Evolutionary conservation across 2,113 vertebrate genomes (phyloP).

Genomic region (Bambusicola thoracicus): DNA sequence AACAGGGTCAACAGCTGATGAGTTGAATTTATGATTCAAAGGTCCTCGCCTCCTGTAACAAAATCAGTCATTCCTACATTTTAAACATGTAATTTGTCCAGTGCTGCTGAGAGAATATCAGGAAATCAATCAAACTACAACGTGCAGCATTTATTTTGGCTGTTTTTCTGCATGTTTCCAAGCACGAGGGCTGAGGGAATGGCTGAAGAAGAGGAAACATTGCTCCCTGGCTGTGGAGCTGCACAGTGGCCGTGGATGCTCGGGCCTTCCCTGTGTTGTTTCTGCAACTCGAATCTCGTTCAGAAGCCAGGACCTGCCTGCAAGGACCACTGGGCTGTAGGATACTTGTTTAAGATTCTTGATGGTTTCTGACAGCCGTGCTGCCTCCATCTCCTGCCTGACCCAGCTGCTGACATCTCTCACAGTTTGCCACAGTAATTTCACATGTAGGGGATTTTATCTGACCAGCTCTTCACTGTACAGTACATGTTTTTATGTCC

Average conservation of each 20-base stretch:
- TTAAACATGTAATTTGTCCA: background rate
- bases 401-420: background rate
- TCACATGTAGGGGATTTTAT: background rate
- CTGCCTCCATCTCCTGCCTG: background rate
- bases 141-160: fast-evolving
- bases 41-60: background rate
- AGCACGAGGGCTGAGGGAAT: background rate
- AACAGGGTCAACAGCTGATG: background rate
- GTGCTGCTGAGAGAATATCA: background rate
- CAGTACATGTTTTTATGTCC: background rate
- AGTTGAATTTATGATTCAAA: background rate
- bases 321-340: background rate
- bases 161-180: background rate
- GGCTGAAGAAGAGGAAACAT: background rate
- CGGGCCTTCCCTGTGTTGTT: background rate
- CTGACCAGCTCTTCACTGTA: background rate
- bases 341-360: background rate
- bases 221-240: background rate
- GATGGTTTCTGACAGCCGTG: background rate
- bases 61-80: background rate
- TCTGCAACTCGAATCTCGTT: background rate
- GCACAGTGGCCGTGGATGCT: background rate
- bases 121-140: background rate
- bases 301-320: background rate
- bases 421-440: background rate